phyloP scores from a whole-genome alignment of 2,888 invertebrate species.

The Coelopa pilipes region DNA sequence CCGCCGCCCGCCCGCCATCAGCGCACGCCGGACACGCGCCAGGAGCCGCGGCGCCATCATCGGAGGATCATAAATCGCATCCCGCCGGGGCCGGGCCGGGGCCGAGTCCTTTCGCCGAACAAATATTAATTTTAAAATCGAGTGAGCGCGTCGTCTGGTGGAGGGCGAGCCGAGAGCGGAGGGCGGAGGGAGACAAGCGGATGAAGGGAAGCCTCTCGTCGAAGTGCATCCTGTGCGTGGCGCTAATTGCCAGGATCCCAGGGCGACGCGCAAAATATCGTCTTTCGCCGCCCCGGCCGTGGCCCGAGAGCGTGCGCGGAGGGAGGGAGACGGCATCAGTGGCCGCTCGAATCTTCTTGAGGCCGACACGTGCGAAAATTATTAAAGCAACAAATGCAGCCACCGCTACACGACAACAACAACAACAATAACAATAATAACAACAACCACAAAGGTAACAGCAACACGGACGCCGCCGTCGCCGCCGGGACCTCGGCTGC shows the following conservation, averaged over 20 bases:
- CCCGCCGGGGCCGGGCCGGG: not conserved
- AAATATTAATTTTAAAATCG: not conserved
- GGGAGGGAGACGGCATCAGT: not conserved
- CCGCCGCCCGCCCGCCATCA: not conserved
- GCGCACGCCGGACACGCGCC: constrained; percentile 30
- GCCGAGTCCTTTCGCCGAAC: not conserved
- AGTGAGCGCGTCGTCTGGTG: too few relatives aligned
- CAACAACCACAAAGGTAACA: not conserved
- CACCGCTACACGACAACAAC: not conserved
- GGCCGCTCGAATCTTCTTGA: not conserved
- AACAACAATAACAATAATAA: not conserved
- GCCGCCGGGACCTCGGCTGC: not conserved
- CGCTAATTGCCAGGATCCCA: constrained; percentile 21
- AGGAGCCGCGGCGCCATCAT: not conserved
- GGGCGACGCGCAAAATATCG: not conserved
- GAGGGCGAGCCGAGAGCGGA: too few relatives aligned
- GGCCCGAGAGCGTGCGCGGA: too few relatives aligned
- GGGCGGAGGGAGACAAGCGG: too few relatives aligned
- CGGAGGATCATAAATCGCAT: not conserved
- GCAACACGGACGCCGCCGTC: not conserved
- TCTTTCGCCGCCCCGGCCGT: not conserved
- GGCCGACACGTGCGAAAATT: not conserved
- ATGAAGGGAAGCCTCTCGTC: too few relatives aligned
- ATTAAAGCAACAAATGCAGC: not conserved
- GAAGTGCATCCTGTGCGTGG: constrained; percentile 4